These are phyloP conservation scores for Lasioglossum lativentre DNA, from an alignment of 2,888 invertebrate genomes.

Conservation along the genomic window DNA sequence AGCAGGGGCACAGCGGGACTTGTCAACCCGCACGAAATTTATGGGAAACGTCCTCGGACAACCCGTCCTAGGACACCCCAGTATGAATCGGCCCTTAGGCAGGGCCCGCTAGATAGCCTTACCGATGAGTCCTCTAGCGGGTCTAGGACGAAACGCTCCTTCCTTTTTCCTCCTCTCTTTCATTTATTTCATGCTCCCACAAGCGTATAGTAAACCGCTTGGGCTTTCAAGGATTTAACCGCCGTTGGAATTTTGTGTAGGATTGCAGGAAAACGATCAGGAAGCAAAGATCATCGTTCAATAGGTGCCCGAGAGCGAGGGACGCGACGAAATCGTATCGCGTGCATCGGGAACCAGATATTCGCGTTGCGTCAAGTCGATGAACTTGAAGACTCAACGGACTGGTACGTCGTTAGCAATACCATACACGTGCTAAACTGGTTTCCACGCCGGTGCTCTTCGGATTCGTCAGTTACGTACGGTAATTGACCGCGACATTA, in stretches of 20 bases:
- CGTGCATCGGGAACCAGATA: conserved; percentile 49
- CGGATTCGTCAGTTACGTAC: conserved; percentile 68
- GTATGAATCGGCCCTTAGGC: no score
- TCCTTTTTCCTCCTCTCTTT: no score
- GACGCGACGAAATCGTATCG: conserved; percentile 49
- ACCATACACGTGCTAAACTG: conserved; percentile 70
- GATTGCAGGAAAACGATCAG: not conserved
- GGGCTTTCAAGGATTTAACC: no score
- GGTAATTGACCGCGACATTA: conserved; percentile 69
- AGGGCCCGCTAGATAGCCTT: no score
- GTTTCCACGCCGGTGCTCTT: conserved; percentile 61
- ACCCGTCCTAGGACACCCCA: no score
- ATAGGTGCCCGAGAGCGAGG: not conserved
- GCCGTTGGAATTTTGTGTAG: not conserved
- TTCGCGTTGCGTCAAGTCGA: conserved; percentile 58
- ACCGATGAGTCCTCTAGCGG: no score
- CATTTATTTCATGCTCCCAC: no score
- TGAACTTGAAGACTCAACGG: conserved; percentile 57
- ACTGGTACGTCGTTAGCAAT: conserved; percentile 56
- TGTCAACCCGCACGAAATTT: no score
- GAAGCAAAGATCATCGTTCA: not conserved
- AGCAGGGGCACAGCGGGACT: no score
- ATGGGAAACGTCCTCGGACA: no score
- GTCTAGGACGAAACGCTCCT: no score
- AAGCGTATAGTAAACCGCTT: no score